These are phyloP conservation scores for Mesorhabditis spiculigera DNA, from an alignment of 2,888 invertebrate species.

Conservation along the genomic window DNA sequence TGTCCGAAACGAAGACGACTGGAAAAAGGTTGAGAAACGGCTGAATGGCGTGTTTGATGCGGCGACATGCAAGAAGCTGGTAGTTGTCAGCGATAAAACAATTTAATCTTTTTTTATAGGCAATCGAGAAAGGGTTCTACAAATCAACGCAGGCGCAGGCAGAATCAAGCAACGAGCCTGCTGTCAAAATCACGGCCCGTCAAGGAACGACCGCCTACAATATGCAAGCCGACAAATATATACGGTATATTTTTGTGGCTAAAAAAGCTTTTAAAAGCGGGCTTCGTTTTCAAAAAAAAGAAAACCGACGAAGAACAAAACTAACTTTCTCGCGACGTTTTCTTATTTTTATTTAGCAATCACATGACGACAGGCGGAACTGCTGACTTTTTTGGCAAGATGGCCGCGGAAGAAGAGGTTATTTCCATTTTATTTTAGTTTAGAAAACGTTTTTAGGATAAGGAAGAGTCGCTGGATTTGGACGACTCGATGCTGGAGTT, in stretches of 20 bases:
- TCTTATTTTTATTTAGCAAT: background rate
- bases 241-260: background rate
- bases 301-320: too few relatives aligned
- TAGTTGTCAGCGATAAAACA: background rate
- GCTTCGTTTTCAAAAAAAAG: too few relatives aligned
- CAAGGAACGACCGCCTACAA: constrained; percentile 2
- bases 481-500: background rate
- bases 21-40: too few relatives aligned
- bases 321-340: too few relatives aligned
- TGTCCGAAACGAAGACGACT: too few relatives aligned
- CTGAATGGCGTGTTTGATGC: too few relatives aligned
- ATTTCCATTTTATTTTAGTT: background rate
- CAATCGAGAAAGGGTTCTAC: too few relatives aligned
- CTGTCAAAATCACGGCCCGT: constrained; percentile 1
- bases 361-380: background rate
- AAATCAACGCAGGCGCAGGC: background rate
- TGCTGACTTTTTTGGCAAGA: constrained; percentile 1
- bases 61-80: background rate
- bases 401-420: background rate
- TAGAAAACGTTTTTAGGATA: background rate
- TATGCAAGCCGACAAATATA: background rate
- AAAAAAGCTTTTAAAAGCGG: background rate
- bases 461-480: background rate
- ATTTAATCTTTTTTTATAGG: too few relatives aligned
- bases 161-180: background rate